Conservation (phyloP, 2,888 invertebrate genomes). For the Sphaeridia pumilis region DNA sequence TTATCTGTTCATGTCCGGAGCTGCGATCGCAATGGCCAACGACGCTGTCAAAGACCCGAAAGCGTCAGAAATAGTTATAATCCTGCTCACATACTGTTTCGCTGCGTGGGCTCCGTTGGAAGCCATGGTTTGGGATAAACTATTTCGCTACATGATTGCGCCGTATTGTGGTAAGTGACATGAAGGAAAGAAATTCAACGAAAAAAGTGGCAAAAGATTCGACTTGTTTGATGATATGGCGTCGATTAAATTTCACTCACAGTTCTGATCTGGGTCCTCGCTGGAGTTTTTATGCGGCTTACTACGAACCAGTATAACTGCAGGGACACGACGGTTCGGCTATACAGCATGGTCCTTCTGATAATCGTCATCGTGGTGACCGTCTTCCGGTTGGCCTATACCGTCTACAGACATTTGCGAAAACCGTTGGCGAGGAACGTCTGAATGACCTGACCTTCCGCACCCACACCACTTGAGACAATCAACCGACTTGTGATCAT, state of each 20-base stretch:
- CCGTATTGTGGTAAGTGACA: constrained; percentile 10
- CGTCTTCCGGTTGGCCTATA: neutral
- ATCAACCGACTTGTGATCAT: no score
- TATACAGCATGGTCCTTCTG: constrained; percentile 9
- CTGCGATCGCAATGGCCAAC: constrained; percentile 2
- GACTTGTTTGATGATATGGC: no score
- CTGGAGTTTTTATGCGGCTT: constrained; percentile 6
- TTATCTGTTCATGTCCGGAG: constrained; percentile 8
- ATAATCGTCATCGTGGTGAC: neutral
- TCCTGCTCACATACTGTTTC: constrained; percentile 11
- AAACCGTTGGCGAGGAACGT: constrained; percentile 15
- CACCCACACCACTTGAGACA: no score
- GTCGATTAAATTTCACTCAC: neutral
- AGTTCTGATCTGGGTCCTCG: constrained; percentile 12
- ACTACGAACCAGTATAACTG: neutral
- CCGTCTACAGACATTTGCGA: constrained; percentile 10
- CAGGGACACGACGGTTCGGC: constrained; percentile 6
- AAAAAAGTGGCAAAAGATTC: no score
- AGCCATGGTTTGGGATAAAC: constrained; percentile 11
- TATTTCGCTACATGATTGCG: constrained; percentile 9
- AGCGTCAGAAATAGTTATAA: constrained; percentile 5
- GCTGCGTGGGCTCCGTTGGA: constrained; percentile 15
- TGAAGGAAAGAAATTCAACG: neutral
- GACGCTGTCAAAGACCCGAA: constrained; percentile 1
- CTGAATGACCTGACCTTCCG: no score